Percentiles rank a stretch among this genome's conserved stretches.
These are phyloP conservation scores for Panorpa germanica DNA, from an alignment of 2,888 invertebrate species.

Conservation along the genomic window DNA sequence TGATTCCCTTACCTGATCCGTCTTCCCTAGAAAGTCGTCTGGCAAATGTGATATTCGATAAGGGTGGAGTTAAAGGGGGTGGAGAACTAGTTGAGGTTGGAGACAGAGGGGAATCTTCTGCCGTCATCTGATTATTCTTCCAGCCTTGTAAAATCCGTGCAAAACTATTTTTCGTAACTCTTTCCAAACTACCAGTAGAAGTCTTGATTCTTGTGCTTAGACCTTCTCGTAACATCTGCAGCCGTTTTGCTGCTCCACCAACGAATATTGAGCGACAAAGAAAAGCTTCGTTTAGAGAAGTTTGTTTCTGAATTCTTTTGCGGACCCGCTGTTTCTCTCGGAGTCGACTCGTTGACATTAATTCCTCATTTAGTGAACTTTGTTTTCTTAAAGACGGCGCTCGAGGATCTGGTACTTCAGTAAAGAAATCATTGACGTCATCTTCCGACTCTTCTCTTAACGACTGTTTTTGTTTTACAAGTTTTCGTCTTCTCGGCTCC, in stretches of 20 bases:
- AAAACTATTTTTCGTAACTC: conserved; percentile 64
- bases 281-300: conserved; percentile 73
- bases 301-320: conserved; percentile 75
- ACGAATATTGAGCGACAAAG: conserved; percentile 34
- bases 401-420: conserved; percentile 35
- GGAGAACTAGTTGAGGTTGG: conserved; percentile 12
- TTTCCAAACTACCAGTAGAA: conserved; percentile 67
- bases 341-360: conserved; percentile 72
- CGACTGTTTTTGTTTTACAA: conserved; percentile 75
- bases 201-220: conserved; percentile 68
- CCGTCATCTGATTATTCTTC: conserved; percentile 25
- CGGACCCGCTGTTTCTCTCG: conserved; percentile 66
- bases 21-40: conserved; percentile 69
- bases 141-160: conserved; percentile 73
- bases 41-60: conserved; percentile 28
- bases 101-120: conserved; percentile 10
- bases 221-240: conserved; percentile 33
- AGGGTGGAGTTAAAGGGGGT: conserved; percentile 12
- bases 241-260: conserved; percentile 22
- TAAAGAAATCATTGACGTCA: conserved; percentile 46
- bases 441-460: conserved; percentile 44
- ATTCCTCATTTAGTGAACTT: conserved; percentile 73
- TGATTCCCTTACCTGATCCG: conserved; percentile 34
- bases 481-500: conserved; percentile 31
- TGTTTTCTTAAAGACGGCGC: conserved; percentile 34